Base-by-base conservation (phyloP, 2,888 invertebrate genomes). In the Thymelicus sylvestris region DNA sequence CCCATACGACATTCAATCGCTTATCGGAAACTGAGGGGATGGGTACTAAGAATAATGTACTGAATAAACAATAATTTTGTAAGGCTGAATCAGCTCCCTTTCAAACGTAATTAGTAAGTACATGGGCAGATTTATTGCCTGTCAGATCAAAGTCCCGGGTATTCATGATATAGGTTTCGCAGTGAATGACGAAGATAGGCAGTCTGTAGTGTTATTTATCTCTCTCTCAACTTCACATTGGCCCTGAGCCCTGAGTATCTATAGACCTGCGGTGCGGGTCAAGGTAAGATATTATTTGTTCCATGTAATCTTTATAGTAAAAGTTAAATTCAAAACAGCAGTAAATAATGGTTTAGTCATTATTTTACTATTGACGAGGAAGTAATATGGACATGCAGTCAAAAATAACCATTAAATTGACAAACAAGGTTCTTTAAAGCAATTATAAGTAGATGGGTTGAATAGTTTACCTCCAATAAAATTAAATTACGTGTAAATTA, bases 71-170 rank as follows among this genome's bases (percentile, higher is more conserved):
- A 66, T 66, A 66, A 66, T 66, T 57, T 66, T 66, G 44, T 57
- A 66, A 44, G 47, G 66, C 66, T 10, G 31, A 24, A 66, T 66
- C 66, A 57, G 44, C n/a, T 57, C 44, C 57, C 47, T 66, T 66
- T 57, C 66, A 66, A 47, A 57, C 47, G 55, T 52, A 72, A 73
- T 72, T 73, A 71, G 71, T 72, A 64, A 55, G 67, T 59, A 59
- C 72, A 48, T n/a, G 19, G 41, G 13, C 57, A 70, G 69, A 73
- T 76, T 75, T 76, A 75, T 75, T 75, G 73, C 41, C 72, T 74
- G 75, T 76, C 74, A 69, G 70, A 74, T 74, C 71, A 73, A 77
- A 75, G 72, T 73, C 73, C 71, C 67, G 67, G 63, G 72, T 73
- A 72, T 73, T 74, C 74, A 69, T 73, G 74, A 72, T 74, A 74